Conservation (phyloP, 2,797 vertebrate genomes). For the Lepilemur septentrionalis region DNA sequence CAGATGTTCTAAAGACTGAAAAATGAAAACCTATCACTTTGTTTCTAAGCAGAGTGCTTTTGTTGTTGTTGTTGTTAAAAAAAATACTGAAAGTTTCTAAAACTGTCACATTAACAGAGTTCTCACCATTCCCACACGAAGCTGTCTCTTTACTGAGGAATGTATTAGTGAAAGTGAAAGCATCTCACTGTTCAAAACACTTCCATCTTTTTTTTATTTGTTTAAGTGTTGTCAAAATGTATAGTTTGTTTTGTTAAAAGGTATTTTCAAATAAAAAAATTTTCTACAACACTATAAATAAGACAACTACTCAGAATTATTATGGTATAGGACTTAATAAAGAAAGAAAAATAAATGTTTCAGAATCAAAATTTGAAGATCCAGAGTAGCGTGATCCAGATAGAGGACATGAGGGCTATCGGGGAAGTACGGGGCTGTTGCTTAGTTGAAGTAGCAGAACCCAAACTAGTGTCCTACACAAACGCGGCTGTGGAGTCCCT, state of each 20-base stretch:
- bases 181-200: not conserved
- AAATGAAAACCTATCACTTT: conserved; percentile 14
- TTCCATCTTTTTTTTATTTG: not conserved
- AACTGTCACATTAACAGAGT: not conserved
- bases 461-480: rapidly evolving
- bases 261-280: conserved; percentile 16
- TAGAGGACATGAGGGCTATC: not conserved
- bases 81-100: not conserved
- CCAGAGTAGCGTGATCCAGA: not conserved
- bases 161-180: conserved; percentile 25
- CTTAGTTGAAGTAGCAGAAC: not conserved
- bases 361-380: not conserved
- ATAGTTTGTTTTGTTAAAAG: not conserved
- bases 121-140: not conserved
- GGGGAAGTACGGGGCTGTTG: not conserved
- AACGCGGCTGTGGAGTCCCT: not conserved
- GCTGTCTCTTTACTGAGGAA: not conserved
- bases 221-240: not conserved
- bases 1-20: not conserved
- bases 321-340: not conserved
- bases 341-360: not conserved
- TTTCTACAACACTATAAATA: not conserved
- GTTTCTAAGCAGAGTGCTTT: conserved; percentile 32
- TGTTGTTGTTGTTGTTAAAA: not conserved
- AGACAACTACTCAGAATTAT: not conserved